Evolutionary conservation across 92 coral and sea anemone species (phyloP).

Genomic region (Siderastrea radians): DNA sequence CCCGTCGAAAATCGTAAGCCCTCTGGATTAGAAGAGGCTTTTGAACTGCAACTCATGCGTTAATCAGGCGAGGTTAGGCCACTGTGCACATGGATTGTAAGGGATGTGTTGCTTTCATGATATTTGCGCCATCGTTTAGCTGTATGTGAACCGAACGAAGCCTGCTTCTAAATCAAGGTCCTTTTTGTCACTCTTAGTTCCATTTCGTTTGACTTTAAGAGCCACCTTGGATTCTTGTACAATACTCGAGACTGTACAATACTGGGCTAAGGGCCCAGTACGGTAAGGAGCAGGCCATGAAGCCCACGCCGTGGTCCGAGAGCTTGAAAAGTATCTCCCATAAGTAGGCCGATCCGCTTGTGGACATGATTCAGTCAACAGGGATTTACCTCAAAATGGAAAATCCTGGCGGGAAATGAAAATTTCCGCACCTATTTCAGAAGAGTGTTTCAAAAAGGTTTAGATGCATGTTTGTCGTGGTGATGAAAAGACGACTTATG

Average conservation of each 20-base stretch:
- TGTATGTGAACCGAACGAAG: not conserved
- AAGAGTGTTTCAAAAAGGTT: slow-evolving; percentile 6
- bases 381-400: slow-evolving; percentile 20
- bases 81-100: not conserved
- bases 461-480: not conserved
- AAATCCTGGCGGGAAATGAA: not conserved
- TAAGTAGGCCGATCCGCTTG: slow-evolving; percentile 23
- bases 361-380: slow-evolving; percentile 29
- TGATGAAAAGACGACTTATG: slow-evolving; percentile 29
- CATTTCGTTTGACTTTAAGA: not conserved
- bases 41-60: slow-evolving; percentile 20
- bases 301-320: slow-evolving; percentile 1
- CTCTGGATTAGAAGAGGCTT: slow-evolving; percentile 31
- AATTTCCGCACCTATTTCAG: slow-evolving; percentile 24
- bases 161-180: not conserved
- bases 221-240: not conserved
- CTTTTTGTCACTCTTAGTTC: not conserved
- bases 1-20: slow-evolving; percentile 35
- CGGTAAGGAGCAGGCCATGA: not conserved
- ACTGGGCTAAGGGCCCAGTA: not conserved
- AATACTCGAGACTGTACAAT: slow-evolving; percentile 22
- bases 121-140: not conserved
- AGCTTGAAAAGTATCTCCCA: slow-evolving; percentile 9
- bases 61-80: slow-evolving; percentile 2
- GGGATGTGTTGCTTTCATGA: slow-evolving; percentile 12